These are phyloP conservation scores for Zygogramma bicolorata DNA, from an alignment of 2,888 invertebrate species.

Conservation along the genomic window DNA sequence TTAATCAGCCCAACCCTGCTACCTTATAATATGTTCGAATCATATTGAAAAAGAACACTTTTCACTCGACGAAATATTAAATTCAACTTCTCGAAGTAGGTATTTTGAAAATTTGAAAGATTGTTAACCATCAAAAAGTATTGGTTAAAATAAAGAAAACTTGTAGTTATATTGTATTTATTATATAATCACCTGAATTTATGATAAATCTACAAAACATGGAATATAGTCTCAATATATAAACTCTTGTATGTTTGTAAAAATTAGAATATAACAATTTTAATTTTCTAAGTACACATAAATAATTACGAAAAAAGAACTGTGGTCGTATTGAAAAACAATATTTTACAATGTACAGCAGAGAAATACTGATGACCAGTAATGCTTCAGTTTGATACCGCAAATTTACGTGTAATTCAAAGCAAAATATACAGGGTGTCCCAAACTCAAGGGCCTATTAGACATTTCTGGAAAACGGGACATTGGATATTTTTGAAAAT, in stretches of 20 bases:
- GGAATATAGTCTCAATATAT: constrained; percentile 65
- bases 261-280: constrained; percentile 65
- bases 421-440: too few species aligned
- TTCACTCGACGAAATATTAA: too few species aligned
- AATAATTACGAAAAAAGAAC: constrained; percentile 55
- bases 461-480: too few species aligned
- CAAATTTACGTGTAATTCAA: neutral
- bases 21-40: too few species aligned
- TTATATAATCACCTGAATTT: constrained; percentile 58
- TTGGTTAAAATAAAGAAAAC: neutral
- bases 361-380: constrained; percentile 42
- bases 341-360: constrained; percentile 23
- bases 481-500: too few species aligned
- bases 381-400: constrained; percentile 16
- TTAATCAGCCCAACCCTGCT: too few species aligned
- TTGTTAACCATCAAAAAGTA: neutral
- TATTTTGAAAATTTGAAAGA: too few species aligned
- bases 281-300: constrained; percentile 64
- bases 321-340: constrained; percentile 45
- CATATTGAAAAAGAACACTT: too few species aligned
- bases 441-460: too few species aligned
- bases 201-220: constrained; percentile 65
- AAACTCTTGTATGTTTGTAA: constrained; percentile 65
- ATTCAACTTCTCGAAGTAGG: too few species aligned
- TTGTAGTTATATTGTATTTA: constrained; percentile 44